Percentiles rank a stretch among this genome's conserved stretches.
These are phyloP conservation scores for Tanypteryx hageni DNA, from an alignment of 2,888 invertebrate species.

Conservation along the genomic window DNA sequence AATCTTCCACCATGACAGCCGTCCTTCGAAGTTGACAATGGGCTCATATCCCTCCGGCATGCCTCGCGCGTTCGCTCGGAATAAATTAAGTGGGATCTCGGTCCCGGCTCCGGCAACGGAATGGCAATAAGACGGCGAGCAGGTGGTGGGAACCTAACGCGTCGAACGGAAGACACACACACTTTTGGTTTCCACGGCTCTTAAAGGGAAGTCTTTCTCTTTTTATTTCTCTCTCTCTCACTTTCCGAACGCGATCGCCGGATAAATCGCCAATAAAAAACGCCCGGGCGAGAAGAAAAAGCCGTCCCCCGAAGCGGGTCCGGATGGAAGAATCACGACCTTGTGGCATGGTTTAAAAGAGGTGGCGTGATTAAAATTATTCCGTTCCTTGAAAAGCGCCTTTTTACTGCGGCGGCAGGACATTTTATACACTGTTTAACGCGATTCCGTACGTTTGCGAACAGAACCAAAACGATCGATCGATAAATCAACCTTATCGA, in stretches of 20 bases:
- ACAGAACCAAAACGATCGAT: too few relatives aligned
- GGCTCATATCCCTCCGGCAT: not conserved
- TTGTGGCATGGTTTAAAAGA: not conserved
- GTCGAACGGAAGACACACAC: not conserved
- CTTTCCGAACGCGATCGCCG: not conserved
- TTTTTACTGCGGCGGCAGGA: too few relatives aligned
- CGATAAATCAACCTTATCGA: too few relatives aligned
- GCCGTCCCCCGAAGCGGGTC: not conserved
- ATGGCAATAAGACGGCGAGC: conserved; percentile 30
- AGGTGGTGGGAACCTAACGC: not conserved
- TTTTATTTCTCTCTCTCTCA: not conserved
- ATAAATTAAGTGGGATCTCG: not conserved
- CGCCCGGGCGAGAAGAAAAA: not conserved
- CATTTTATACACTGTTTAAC: too few relatives aligned
- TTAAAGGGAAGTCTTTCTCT: not conserved
- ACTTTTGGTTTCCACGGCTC: not conserved
- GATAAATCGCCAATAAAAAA: not conserved
- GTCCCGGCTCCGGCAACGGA: not conserved
- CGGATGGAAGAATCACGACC: not conserved
- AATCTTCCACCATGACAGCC: not conserved
- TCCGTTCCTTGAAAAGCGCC: too few relatives aligned
- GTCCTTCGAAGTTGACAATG: conserved; percentile 41
- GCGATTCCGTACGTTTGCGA: too few relatives aligned
- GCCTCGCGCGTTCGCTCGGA: not conserved
- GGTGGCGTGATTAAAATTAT: not conserved